These are phyloP conservation scores for Passerina amoena DNA, from an alignment of 2,113 vertebrate species.

Conservation along the genomic window DNA sequence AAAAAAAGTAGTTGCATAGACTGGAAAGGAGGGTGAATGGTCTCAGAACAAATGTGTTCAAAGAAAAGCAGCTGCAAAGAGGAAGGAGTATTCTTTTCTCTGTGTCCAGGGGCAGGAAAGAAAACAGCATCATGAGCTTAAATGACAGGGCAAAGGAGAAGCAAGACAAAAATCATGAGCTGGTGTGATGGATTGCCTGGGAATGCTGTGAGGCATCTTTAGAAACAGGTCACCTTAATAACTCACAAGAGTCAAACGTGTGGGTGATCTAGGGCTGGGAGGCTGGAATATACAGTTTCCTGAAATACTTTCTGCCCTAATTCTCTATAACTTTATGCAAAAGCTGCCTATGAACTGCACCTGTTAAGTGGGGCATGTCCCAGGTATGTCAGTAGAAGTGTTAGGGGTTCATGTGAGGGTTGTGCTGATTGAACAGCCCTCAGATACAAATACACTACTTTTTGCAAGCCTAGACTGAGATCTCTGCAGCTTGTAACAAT, in stretches of 20 bases:
- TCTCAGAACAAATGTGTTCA: background rate
- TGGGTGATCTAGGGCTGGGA: rapidly evolving
- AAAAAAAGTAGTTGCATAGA: background rate
- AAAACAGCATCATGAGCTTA: background rate
- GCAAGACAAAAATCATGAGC: background rate
- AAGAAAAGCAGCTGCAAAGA: background rate
- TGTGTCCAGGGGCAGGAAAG: background rate
- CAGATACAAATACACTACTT: background rate
- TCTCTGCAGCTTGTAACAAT: background rate
- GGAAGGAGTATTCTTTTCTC: background rate
- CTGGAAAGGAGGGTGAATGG: background rate
- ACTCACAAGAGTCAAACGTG: background rate
- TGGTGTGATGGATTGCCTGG: background rate
- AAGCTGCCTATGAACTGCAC: background rate
- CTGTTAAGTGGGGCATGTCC: background rate
- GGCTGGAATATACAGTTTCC: background rate
- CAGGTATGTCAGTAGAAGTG: background rate
- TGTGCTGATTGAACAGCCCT: background rate
- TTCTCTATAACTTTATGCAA: background rate
- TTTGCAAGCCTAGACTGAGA: background rate
- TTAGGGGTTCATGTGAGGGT: background rate
- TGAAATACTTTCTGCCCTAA: background rate
- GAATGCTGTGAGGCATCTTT: background rate
- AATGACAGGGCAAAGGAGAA: background rate
- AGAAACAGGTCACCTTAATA: background rate